phyloP scores from a whole-genome alignment of 2,113 vertebrate genomes.

The Pampusana beccarii region DNA sequence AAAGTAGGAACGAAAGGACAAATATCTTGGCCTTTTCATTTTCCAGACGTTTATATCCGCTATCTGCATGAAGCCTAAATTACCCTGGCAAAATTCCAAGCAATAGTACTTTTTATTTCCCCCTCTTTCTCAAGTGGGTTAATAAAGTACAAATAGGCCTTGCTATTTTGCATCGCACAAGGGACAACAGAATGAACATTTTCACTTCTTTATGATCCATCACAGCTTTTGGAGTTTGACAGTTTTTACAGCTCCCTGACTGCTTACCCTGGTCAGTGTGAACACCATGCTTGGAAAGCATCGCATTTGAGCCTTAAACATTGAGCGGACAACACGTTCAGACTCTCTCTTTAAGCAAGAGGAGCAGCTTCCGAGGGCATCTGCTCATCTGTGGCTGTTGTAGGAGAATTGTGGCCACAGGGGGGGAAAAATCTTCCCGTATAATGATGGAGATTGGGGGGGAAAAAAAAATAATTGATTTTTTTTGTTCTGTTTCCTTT shows the following conservation, averaged over 20 bases:
- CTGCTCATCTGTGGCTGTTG: neutral
- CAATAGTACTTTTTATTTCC: neutral
- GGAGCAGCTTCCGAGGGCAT: neutral
- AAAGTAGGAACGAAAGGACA: slow-evolving; percentile 34
- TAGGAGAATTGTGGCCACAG: neutral
- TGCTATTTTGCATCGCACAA: slow-evolving; percentile 1
- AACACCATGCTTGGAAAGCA: neutral
- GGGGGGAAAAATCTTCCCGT: neutral
- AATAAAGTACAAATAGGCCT: neutral
- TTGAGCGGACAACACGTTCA: neutral
- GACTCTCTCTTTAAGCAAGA: neutral
- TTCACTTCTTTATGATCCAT: neutral
- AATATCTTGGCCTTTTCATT: slow-evolving; percentile 31
- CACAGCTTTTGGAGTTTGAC: neutral
- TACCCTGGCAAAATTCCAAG: slow-evolving; percentile 40
- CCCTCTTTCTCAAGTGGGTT: neutral
- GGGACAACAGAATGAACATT: slow-evolving; percentile 7
- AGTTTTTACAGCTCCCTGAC: neutral
- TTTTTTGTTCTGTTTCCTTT: neutral
- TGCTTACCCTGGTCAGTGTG: neutral
- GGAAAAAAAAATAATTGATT: neutral
- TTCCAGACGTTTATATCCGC: slow-evolving; percentile 27
- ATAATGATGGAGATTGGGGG: neutral
- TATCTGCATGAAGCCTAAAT: slow-evolving; percentile 31
- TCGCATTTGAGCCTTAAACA: accelerated